Base-by-base conservation (phyloP, 2,888 invertebrate species). In the Allolobophora icterica region DNA sequence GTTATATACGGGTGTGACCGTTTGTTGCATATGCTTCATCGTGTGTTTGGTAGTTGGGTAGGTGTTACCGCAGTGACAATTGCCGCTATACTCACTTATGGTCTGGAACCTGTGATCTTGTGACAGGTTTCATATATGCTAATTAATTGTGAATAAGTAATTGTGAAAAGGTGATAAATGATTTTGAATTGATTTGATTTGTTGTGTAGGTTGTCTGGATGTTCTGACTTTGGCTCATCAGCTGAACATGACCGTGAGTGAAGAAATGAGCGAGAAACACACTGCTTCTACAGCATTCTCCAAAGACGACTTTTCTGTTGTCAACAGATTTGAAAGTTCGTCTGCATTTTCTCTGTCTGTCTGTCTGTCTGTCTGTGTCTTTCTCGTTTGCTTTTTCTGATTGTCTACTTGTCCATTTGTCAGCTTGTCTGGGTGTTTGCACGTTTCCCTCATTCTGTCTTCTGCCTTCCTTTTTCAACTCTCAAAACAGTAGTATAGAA, bases 251-350 rank as follows among this genome's bases (percentile, higher is more conserved):
- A 94, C 94, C 34, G 95, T 95, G 15, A 92, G 93, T 15, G 95
- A 95, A 92, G 95, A 95, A 90, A 94, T 95, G 40, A 94, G 94
- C 45, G 95, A 95, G 90, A 95, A 94, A 91, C 94, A 94, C 52
- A 93, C 94, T 19, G 92, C 95, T 11, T 94, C 94, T 42, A 97
- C 97, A 94, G 96, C 96, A 90, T 97, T 97, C 94, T 96, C 97
- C 45, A 97, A 97, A 93, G 98, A 98, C 94, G 98, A 98, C 95
- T 98, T 97, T 94, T 96, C 96, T 90, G 96, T 97, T 2, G 97
- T 98, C 34, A 98, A 97, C 94, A 96, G 99, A 93, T 99, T 99
- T 95, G 98, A 98, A 95, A 98, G 97, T 96, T 94, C 95, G 96
- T 95, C 17, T 33, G 83, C 34, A 21, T 89, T 33, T 58, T n/a